These are phyloP conservation scores for Morphnarchus princeps DNA, from an alignment of 2,113 vertebrate species.

Conservation along the genomic window DNA sequence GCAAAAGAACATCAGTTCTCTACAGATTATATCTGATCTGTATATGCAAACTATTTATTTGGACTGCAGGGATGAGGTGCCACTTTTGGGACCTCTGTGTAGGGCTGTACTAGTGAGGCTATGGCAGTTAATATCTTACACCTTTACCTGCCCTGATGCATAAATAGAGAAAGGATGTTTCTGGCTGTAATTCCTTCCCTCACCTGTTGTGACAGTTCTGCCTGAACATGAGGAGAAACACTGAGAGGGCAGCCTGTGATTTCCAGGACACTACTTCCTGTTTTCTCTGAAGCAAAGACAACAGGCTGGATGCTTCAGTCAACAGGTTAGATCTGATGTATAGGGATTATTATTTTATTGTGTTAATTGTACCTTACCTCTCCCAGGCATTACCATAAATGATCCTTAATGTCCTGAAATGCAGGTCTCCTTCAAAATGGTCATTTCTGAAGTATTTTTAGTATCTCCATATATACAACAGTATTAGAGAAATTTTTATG, in stretches of 20 bases:
- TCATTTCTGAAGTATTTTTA: neutral
- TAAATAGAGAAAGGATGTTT: neutral
- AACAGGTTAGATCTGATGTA: neutral
- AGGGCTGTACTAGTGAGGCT: neutral
- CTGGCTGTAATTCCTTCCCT: neutral
- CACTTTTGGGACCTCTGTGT: neutral
- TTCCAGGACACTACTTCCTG: neutral
- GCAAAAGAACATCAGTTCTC: neutral
- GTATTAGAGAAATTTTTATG: neutral
- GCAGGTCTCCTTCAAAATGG: neutral
- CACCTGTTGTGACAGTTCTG: neutral
- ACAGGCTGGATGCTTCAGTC: neutral
- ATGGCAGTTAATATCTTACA: neutral
- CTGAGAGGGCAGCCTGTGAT: neutral
- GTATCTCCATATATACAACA: neutral
- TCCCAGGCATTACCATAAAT: neutral
- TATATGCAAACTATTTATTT: neutral
- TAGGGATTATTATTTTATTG: neutral
- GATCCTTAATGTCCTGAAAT: neutral
- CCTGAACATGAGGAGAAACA: neutral
- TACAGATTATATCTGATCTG: neutral
- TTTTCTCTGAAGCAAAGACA: neutral
- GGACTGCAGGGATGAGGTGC: neutral
- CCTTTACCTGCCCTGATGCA: neutral
- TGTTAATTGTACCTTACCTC: neutral